Percentiles rank a stretch among this genome's conserved stretches.
These are phyloP conservation scores for Idaea biselata DNA, from an alignment of 2,888 invertebrate species.

Conservation along the genomic window DNA sequence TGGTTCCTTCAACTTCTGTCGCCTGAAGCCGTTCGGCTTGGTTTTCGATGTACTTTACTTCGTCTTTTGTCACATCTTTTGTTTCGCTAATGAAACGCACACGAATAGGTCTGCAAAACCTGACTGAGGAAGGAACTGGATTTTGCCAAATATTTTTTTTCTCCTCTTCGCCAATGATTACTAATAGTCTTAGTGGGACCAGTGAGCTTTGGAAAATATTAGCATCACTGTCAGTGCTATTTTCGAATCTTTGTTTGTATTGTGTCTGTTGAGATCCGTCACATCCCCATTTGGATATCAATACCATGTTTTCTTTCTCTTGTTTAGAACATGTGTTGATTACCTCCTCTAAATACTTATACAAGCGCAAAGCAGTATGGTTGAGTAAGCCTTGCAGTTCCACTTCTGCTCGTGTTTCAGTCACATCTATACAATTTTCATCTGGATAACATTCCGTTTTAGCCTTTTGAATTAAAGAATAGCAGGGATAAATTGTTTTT, in stretches of 20 bases:
- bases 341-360: conserved; percentile 12
- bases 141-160: conserved; percentile 33
- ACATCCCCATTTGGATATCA: conserved; percentile 18
- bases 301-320: conserved; percentile 10
- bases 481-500: conserved; percentile 17
- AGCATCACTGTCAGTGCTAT: conserved; percentile 26
- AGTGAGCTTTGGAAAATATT: conserved; percentile 35
- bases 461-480: conserved; percentile 15
- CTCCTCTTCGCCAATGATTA: neutral
- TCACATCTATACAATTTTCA: conserved; percentile 12
- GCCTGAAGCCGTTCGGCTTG: conserved; percentile 11
- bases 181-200: conserved; percentile 10
- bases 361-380: conserved; percentile 13
- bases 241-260: conserved; percentile 33
- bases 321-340: conserved; percentile 9
- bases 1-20: conserved; percentile 6
- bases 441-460: conserved; percentile 24
- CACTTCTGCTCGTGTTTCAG: conserved; percentile 21
- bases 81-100: conserved; percentile 18
- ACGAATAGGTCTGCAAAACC: conserved; percentile 26
- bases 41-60: conserved; percentile 20
- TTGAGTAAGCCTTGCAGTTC: conserved; percentile 18
- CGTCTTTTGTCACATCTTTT: conserved; percentile 22
- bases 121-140: conserved; percentile 29
- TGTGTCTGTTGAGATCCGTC: conserved; percentile 34